Conservation (phyloP, 2,797 vertebrate species). For the Manis pentadactyla region DNA sequence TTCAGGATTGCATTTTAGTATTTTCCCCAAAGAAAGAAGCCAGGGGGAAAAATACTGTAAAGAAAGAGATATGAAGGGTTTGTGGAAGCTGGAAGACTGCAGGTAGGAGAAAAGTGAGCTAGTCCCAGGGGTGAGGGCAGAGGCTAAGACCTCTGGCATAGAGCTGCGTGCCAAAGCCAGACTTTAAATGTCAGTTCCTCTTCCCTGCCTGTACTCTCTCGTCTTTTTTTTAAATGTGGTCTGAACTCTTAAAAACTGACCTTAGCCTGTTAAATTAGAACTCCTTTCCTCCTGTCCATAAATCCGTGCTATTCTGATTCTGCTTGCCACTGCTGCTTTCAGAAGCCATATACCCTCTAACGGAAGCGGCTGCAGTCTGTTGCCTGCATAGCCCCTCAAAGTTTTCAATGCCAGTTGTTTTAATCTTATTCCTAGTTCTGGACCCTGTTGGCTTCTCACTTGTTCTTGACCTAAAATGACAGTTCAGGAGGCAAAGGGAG, state of each 20-base stretch:
- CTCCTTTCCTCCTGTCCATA: neutral
- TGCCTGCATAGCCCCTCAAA: too few relatives aligned
- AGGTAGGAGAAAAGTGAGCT: neutral
- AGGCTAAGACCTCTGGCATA: accelerated
- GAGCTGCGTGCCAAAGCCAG: neutral
- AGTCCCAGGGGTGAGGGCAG: neutral
- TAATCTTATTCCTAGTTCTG: neutral
- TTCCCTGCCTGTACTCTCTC: neutral
- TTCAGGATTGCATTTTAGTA: conserved; percentile 11
- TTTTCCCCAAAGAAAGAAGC: neutral
- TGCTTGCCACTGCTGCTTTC: neutral
- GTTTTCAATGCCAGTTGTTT: neutral
- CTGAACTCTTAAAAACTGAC: neutral
- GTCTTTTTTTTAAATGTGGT: neutral
- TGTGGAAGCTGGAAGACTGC: neutral
- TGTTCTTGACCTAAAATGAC: neutral
- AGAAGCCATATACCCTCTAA: neutral
- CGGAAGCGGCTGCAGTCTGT: neutral
- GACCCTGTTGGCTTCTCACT: neutral
- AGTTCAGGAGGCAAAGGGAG: neutral
- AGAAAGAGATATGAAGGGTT: neutral
- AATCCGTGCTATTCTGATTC: neutral
- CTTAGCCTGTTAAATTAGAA: neutral
- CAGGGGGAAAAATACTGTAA: neutral
- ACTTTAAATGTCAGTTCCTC: neutral